Conservation (phyloP, 2,888 invertebrate genomes). For the Anthophora plumipes region DNA sequence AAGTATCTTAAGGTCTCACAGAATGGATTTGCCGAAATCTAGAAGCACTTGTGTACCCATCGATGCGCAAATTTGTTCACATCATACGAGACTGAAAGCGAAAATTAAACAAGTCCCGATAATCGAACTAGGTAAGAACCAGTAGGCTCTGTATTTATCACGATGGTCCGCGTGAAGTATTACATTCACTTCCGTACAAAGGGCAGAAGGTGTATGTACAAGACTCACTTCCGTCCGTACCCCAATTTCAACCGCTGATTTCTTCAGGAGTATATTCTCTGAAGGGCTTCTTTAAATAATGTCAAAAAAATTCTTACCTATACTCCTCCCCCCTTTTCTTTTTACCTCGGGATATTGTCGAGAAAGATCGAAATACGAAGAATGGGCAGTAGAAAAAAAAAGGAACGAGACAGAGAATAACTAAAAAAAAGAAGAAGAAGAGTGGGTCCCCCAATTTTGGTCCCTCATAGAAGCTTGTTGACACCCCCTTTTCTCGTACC, state of each 20-base stretch:
- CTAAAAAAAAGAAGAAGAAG: slow-evolving; percentile 6
- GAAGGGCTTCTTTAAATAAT: slow-evolving; percentile 76
- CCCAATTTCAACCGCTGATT: slow-evolving; percentile 73
- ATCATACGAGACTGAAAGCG: slow-evolving; percentile 58
- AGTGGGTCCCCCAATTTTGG: slow-evolving; percentile 59
- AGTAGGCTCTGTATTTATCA: slow-evolving; percentile 66
- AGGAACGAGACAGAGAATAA: slow-evolving; percentile 22
- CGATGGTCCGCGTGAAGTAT: slow-evolving; percentile 67
- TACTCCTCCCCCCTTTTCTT: slow-evolving; percentile 15
- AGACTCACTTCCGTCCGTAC: slow-evolving; percentile 50
- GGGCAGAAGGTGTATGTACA: slow-evolving; percentile 58
- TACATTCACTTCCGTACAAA: slow-evolving; percentile 53
- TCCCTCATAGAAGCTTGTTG: slow-evolving; percentile 65
- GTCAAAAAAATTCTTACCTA: slow-evolving; percentile 67
- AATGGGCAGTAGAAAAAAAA: not conserved
- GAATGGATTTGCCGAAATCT: slow-evolving; percentile 20
- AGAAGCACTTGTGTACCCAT: slow-evolving; percentile 33
- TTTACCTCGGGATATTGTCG: not conserved
- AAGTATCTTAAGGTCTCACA: not conserved
- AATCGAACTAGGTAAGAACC: slow-evolving; percentile 40
- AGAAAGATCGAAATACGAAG: slow-evolving; percentile 40
- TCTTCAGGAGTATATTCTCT: slow-evolving; percentile 66
- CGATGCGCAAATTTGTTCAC: slow-evolving; percentile 62
- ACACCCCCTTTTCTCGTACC: slow-evolving; percentile 62
- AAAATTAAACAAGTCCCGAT: slow-evolving; percentile 69